Evolutionary conservation across 2,888 invertebrate species (phyloP).

Genomic region (Dicroscelio sp.): DNA sequence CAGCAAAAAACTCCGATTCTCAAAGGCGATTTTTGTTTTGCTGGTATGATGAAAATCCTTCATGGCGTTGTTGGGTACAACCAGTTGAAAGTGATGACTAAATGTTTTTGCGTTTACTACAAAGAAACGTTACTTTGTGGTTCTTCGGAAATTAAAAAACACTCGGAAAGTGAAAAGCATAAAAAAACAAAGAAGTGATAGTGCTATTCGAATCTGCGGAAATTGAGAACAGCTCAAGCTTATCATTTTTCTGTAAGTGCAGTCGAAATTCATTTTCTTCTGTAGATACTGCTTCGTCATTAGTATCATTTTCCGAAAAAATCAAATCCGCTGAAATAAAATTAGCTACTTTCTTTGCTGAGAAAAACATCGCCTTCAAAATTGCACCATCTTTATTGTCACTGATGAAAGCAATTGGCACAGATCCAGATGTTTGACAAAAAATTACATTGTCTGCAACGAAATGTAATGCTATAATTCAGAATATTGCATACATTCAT

Average conservation of each 20-base stretch:
- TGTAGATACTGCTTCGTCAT: too few relatives aligned
- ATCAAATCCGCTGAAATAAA: slow-evolving; percentile 42
- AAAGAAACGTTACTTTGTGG: neutral
- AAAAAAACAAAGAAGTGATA: neutral
- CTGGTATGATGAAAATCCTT: slow-evolving; percentile 50
- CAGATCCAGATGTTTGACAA: slow-evolving; percentile 60
- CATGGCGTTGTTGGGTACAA: slow-evolving; percentile 19
- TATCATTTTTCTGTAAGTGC: too few relatives aligned
- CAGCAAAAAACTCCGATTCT: too few relatives aligned
- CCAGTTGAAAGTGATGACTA: neutral
- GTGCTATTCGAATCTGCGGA: neutral
- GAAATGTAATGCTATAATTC: slow-evolving; percentile 46
- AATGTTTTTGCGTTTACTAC: slow-evolving; percentile 14
- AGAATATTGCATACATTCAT: neutral
- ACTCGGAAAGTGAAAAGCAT: neutral
- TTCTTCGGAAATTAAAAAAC: neutral
- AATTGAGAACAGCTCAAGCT: too few relatives aligned
- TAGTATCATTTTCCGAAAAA: too few relatives aligned
- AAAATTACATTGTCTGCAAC: slow-evolving; percentile 53
- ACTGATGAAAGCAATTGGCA: slow-evolving; percentile 57
- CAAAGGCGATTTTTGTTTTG: neutral
- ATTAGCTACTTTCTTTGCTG: slow-evolving; percentile 65
- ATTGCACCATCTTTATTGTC: slow-evolving; percentile 30
- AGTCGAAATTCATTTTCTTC: too few relatives aligned
- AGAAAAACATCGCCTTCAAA: slow-evolving; percentile 64